phyloP scores from a whole-genome alignment of 2,888 invertebrate genomes.

The Allolobophora icterica region DNA sequence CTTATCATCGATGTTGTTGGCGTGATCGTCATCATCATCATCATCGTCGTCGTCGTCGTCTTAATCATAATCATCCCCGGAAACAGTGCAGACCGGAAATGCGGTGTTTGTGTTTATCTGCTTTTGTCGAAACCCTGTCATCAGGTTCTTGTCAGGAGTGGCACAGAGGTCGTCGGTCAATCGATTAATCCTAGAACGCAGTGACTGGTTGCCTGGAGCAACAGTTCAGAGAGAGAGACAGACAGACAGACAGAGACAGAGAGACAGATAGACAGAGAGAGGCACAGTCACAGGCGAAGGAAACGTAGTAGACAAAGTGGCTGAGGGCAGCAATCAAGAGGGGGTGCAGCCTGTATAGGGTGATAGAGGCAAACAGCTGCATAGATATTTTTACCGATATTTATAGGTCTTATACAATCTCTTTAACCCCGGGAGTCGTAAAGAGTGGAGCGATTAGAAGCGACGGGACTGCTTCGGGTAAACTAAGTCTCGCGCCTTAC shows the following conservation, averaged over 20 bases:
- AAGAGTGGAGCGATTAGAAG: not conserved
- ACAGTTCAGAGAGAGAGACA: not conserved
- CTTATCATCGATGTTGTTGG: too few species aligned
- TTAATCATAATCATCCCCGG: not conserved
- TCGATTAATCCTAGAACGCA: slow-evolving; percentile 3
- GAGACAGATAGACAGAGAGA: too few species aligned
- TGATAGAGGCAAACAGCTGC: not conserved
- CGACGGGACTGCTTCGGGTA: not conserved
- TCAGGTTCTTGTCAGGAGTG: not conserved
- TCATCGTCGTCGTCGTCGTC: not conserved
- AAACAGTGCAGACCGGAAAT: not conserved
- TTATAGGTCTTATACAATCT: not conserved
- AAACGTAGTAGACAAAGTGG: not conserved
- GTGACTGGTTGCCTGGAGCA: not conserved
- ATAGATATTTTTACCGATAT: not conserved
- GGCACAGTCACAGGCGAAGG: not conserved
- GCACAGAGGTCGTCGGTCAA: not conserved
- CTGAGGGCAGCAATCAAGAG: not conserved
- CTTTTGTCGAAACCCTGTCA: not conserved
- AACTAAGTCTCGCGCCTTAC: not conserved
- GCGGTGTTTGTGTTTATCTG: not conserved
- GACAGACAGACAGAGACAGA: not conserved
- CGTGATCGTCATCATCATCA: not conserved
- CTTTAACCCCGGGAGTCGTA: not conserved
- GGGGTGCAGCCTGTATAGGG: not conserved